phyloP scores from a whole-genome alignment of 2,888 invertebrate species.

The Coelopa pilipes region DNA sequence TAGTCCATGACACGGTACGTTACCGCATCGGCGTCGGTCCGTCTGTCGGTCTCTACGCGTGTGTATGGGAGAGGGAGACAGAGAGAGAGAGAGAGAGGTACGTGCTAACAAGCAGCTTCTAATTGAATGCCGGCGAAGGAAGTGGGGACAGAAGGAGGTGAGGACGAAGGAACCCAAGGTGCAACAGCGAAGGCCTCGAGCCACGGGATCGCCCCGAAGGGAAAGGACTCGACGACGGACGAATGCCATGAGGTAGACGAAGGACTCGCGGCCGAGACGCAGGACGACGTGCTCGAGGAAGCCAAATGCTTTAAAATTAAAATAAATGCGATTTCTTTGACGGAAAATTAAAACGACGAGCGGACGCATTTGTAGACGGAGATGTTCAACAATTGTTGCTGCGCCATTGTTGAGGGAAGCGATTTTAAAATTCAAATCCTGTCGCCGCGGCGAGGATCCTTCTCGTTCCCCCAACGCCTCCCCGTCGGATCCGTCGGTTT shows the following conservation, averaged over 20 bases:
- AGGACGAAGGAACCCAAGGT: too few relatives aligned
- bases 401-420: not conserved
- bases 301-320: slow-evolving; percentile 28
- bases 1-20: slow-evolving; percentile 15
- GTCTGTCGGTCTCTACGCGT: not conserved
- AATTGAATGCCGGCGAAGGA: slow-evolving; percentile 25
- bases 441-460: not conserved
- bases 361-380: not conserved
- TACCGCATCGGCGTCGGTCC: not conserved
- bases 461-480: not conserved
- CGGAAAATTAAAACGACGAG: slow-evolving; percentile 10
- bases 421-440: slow-evolving; percentile 28
- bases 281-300: not conserved
- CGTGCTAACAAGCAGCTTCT: slow-evolving; percentile 30
- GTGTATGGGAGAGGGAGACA: not conserved
- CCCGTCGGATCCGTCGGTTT: not conserved
- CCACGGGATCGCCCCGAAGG: too few relatives aligned
- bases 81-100: not conserved
- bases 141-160: not conserved
- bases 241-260: too few relatives aligned
- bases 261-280: too few relatives aligned
- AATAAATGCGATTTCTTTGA: slow-evolving; percentile 22
- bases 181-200: too few relatives aligned
- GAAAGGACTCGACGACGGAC: not conserved
- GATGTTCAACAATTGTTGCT: slow-evolving; percentile 22